Conservation (phyloP, 2,113 vertebrate genomes). For the Maccullochella peelii region DNA sequence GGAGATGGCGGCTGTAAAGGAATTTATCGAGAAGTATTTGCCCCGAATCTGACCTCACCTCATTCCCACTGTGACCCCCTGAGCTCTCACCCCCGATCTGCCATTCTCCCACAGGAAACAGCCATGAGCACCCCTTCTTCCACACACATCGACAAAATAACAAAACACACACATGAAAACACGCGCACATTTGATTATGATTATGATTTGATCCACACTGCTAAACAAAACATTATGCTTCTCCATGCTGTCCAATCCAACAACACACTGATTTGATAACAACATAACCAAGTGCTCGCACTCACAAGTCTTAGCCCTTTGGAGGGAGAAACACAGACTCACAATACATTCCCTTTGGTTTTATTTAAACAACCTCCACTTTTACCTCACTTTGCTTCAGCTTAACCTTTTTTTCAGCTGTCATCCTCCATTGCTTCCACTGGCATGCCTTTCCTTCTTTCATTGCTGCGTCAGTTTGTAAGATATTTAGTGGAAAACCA, state of each 20-base stretch:
- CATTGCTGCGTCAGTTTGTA: conserved; percentile 14
- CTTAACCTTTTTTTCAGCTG: conserved; percentile 23
- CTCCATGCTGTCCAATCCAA: neutral
- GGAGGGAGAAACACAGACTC: conserved; percentile 68
- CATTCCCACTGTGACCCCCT: conserved; percentile 78
- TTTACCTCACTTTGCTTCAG: conserved; percentile 45
- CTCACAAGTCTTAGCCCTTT: conserved; percentile 60
- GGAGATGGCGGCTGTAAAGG: conserved; percentile 97
- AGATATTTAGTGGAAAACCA: conserved; percentile 17
- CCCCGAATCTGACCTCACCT: conserved; percentile 91
- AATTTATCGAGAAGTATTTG: conserved; percentile 96
- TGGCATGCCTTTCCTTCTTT: conserved; percentile 17
- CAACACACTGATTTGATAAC: conserved; percentile 20
- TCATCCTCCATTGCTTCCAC: conserved; percentile 4
- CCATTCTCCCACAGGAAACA: conserved; percentile 88
- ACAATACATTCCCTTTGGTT: conserved; percentile 60
- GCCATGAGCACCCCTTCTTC: conserved; percentile 79
- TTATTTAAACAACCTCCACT: conserved; percentile 25
- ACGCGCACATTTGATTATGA: conserved; percentile 31
- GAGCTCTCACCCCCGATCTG: conserved; percentile 82
- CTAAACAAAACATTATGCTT: conserved; percentile 17
- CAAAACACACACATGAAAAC: conserved; percentile 16
- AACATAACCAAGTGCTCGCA: neutral
- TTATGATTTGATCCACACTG: conserved; percentile 35
- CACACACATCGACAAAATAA: conserved; percentile 48